Evolutionary conservation across 2,113 vertebrate species (phyloP).

Genomic region (Alexandromys fortis): DNA sequence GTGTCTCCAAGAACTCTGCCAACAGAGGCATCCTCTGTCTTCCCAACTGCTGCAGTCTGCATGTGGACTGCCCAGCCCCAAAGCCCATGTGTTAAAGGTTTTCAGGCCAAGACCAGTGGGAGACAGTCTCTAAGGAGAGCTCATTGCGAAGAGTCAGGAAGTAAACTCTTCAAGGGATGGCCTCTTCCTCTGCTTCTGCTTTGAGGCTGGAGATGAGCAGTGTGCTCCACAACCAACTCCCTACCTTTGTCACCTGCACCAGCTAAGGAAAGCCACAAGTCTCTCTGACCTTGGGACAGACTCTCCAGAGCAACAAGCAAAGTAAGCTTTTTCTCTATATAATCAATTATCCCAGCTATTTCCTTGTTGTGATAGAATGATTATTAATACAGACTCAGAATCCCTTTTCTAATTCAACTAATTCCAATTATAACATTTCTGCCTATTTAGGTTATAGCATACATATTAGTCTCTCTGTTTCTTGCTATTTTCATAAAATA

Average conservation of each 20-base stretch:
- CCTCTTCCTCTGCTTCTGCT: neutral
- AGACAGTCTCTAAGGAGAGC: neutral
- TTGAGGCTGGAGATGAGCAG: neutral
- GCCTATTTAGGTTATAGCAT: neutral
- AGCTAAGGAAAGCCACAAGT: neutral
- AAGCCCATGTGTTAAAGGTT: neutral
- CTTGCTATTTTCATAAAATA: constrained; percentile 36
- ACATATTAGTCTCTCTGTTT: neutral
- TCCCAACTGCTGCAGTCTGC: neutral
- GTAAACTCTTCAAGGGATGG: neutral
- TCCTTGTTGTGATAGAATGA: neutral
- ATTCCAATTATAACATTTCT: neutral
- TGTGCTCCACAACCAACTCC: neutral
- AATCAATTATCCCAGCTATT: neutral
- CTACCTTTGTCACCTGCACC: neutral
- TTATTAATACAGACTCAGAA: constrained; percentile 1
- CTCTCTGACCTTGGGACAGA: neutral
- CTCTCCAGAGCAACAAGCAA: neutral
- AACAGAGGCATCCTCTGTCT: neutral
- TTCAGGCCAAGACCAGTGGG: too few relatives aligned
- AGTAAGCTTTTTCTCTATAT: neutral
- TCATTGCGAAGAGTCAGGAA: too few relatives aligned
- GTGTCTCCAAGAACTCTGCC: neutral
- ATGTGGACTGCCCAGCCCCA: neutral
- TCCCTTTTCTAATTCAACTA: constrained; percentile 22